Conservation (phyloP, 2,113 vertebrate species). For the Hippopotamus amphibius region DNA sequence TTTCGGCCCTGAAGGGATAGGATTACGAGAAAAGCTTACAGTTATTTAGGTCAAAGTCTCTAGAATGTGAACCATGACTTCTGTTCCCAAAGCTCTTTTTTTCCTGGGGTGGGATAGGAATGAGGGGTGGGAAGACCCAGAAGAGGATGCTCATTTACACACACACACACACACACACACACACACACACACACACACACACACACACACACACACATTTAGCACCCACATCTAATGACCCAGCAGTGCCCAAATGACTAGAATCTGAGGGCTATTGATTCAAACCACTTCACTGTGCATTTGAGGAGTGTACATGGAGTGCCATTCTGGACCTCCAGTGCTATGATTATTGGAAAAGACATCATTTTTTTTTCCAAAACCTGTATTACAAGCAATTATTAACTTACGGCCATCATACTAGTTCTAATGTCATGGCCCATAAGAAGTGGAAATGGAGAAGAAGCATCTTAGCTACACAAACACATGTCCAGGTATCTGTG, state of each 20-base stretch:
- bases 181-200: too few relatives aligned
- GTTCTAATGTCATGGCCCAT: neutral
- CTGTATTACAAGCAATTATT: neutral
- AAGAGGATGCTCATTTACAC: neutral
- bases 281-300: neutral
- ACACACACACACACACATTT: too few relatives aligned
- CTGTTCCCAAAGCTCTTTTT: neutral
- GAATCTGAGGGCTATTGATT: neutral
- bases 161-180: too few relatives aligned
- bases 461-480: neutral
- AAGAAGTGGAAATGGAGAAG: neutral
- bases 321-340: neutral
- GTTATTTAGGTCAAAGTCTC: neutral
- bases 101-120: neutral
- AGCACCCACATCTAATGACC: neutral
- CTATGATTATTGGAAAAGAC: neutral
- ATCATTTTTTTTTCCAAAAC: neutral
- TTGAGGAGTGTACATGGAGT: neutral
- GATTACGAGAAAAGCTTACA: neutral
- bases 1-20: too few relatives aligned
- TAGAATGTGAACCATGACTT: neutral
- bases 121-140: rapidly evolving
- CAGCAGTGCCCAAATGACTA: neutral
- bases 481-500: neutral
- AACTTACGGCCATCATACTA: neutral